Base-by-base conservation (phyloP, 2,113 vertebrate species). In the Todiramphus chloris region DNA sequence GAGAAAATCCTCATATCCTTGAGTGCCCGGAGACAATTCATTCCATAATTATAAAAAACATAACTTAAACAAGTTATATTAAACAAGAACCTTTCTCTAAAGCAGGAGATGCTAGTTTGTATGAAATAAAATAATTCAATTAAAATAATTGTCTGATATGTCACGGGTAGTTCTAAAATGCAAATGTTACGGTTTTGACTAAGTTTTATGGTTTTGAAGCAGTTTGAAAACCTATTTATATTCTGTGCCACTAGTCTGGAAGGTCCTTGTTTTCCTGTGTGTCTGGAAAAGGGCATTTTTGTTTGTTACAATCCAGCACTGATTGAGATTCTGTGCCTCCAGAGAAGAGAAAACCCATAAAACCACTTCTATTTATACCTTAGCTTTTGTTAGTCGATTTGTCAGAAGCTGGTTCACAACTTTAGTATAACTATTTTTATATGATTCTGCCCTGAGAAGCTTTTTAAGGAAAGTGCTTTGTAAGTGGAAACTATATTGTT, bases 391-490 rank as follows among this genome's bases (percentile, higher is more conserved):
- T 97, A 97, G 89, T 85, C 83, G 94, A 94, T 97, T 97, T 96
- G 94, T 97, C 58, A 93, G 83, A 94, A 96, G 96, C 94, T 97
- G 97, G 96, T 97, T 97, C 92, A 97, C 94, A 97, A 96, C 94
- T 97, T 94, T 58, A 93, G 75, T 90, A 30, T 78, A 90, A 95
- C 97, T 97, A 98, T 98, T 98, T 98, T 98, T 98, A 94, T 83
- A 95, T 1, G 4, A 89, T 66, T 69, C 51, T 96, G 91, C 77
- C 81, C 93, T 72, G 77, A 86, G 68, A 91, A 96, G 95, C 93
- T 97, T 97, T 97, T 96, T 95, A 98, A 95, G 96, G 96, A 97
- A 97, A 98, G 94, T 97, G 92, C 95, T 97, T 98, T 96, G 95
- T 95, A 97, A 97, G 94, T 97, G 68, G 97, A 97, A 97, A 96